These are phyloP conservation scores for Syrphus vitripennis DNA, from an alignment of 2,888 invertebrate genomes.

Conservation along the genomic window DNA sequence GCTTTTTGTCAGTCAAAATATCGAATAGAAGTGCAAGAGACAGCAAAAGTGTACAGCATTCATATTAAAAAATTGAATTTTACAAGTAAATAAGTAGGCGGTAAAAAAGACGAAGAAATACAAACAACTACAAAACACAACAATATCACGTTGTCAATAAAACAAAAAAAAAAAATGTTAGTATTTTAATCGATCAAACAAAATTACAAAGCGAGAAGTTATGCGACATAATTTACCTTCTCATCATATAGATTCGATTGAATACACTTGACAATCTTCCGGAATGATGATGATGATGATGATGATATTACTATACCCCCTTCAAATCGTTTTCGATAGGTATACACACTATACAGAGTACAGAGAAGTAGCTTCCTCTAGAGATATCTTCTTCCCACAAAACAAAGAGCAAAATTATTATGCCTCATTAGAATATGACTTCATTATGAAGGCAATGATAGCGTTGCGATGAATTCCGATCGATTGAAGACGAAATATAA, in stretches of 20 bases:
- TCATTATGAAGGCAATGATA: conserved; percentile 45
- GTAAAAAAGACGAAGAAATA: no score
- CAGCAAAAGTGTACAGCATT: no score
- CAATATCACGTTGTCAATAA: not conserved
- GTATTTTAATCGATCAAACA: not conserved
- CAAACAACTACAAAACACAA: not conserved
- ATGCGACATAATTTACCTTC: not conserved
- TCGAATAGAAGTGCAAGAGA: no score
- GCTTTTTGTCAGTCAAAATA: no score
- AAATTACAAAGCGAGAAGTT: not conserved
- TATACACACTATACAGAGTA: no score
- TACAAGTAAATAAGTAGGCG: no score
- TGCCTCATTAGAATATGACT: conserved; percentile 55
- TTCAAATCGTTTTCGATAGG: conserved; percentile 1
- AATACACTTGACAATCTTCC: conserved; percentile 34
- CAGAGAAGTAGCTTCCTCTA: not conserved
- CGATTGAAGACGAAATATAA: conserved; percentile 41
- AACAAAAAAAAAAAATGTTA: not conserved
- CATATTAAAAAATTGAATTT: no score
- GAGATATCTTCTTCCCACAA: not conserved
- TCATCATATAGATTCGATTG: conserved; percentile 23
- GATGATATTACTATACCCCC: conserved; percentile 28
- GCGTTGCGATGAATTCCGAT: conserved; percentile 43
- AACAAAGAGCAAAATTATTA: not conserved
- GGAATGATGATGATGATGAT: no score